Evolutionary conservation across 2,797 vertebrate genomes (phyloP).

Genomic region (Helostoma temminkii): DNA sequence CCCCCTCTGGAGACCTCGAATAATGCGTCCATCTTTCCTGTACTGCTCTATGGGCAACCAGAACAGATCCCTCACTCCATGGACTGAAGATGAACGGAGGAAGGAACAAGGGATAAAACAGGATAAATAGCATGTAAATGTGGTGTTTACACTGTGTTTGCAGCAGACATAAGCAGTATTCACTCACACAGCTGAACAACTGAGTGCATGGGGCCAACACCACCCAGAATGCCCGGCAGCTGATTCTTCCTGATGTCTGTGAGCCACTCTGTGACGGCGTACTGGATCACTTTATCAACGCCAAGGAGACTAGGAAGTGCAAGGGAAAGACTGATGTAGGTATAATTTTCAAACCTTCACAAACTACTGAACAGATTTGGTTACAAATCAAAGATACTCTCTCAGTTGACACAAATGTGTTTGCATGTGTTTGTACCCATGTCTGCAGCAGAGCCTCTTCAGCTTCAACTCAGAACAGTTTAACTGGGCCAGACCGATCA

Average conservation of each 20-base stretch:
- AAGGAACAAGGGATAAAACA: not conserved
- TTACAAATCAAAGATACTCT: not conserved
- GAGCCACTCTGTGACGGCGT: conserved; percentile 93
- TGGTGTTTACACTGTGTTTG: too few species aligned
- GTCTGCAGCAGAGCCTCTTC: conserved; percentile 93
- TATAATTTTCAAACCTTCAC: not conserved
- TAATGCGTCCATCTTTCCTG: conserved; percentile 92
- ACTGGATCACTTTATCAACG: conserved; percentile 94
- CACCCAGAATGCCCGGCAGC: conserved; percentile 92
- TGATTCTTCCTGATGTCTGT: conserved; percentile 95
- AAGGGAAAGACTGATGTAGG: conserved; percentile 13
- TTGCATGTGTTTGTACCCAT: conserved; percentile 82
- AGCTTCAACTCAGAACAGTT: conserved; percentile 95
- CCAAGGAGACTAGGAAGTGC: conserved; percentile 86
- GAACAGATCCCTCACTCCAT: conserved; percentile 93
- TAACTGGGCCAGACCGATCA: conserved; percentile 93
- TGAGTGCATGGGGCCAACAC: conserved; percentile 95
- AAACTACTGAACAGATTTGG: not conserved
- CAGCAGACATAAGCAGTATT: not conserved
- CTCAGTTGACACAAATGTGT: not conserved
- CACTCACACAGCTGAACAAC: conserved; percentile 94
- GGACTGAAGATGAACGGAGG: conserved; percentile 79
- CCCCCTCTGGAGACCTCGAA: conserved; percentile 93
- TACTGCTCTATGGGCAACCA: conserved; percentile 96
- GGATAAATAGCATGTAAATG: not conserved